phyloP scores from a whole-genome alignment of 37 sponge, comb jelly and placozoan species.

The Aplysina aerophoba region DNA sequence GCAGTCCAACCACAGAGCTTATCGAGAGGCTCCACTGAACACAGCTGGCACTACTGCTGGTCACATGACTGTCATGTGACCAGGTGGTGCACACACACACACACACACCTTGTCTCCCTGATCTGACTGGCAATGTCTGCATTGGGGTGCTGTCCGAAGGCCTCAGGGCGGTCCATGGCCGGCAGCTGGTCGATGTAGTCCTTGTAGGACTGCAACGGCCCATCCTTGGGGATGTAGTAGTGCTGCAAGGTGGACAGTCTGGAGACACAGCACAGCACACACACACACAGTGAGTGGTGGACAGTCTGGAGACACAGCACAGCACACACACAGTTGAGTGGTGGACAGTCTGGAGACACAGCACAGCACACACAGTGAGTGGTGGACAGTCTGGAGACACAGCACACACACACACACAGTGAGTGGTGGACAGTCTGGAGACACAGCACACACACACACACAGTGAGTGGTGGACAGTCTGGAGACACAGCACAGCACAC shows the following conservation, averaged over 20 bases:
- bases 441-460: neutral
- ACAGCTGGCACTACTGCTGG: too few species aligned
- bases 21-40: too few species aligned
- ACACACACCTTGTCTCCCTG: constrained; percentile 88
- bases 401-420: neutral
- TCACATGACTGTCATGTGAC: too few species aligned
- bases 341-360: too few species aligned
- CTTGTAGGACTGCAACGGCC: constrained; percentile 80
- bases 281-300: neutral
- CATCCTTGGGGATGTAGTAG: constrained; percentile 99
- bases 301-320: neutral
- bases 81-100: neutral
- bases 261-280: constrained; percentile 2
- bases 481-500: constrained; percentile 2
- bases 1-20: too few species aligned
- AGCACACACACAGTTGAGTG: too few species aligned
- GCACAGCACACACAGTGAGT: neutral
- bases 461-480: constrained; percentile 67
- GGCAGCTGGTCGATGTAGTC: constrained; percentile 95
- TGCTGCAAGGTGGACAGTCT: constrained; percentile 83
- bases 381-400: neutral
- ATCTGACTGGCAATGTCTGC: constrained; percentile 99
- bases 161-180: constrained; percentile 94
- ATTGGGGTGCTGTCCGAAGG: constrained; percentile 99
- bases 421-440: constrained; percentile 77